Evolutionary conservation across 2,888 invertebrate species (phyloP).

Genomic region (Drosophila parthenogenetica): DNA sequence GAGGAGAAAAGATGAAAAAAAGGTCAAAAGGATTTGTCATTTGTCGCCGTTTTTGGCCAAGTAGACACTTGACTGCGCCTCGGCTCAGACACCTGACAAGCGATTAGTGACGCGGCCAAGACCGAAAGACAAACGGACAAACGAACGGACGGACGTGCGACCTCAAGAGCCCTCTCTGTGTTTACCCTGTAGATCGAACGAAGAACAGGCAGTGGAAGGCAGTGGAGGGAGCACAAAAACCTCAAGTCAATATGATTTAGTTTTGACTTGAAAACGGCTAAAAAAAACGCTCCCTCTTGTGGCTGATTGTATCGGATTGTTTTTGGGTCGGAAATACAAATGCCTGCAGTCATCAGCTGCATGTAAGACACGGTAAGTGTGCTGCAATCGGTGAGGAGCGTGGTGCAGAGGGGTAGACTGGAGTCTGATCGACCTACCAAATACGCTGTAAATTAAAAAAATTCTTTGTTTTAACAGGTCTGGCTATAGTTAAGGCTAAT

Average conservation of each 20-base stretch:
- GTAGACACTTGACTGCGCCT: slow-evolving; percentile 56
- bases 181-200: slow-evolving; percentile 6
- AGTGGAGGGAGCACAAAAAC: not conserved
- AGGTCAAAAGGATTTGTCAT: slow-evolving; percentile 49
- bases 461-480: not conserved
- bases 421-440: not conserved
- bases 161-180: not conserved
- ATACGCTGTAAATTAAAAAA: not conserved
- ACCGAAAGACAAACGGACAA: slow-evolving; percentile 18
- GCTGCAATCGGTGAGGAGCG: not conserved
- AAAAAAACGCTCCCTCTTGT: slow-evolving; percentile 33
- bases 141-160: not conserved
- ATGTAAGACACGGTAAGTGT: slow-evolving; percentile 23
- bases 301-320: slow-evolving; percentile 50
- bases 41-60: slow-evolving; percentile 48
- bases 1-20: not conserved
- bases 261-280: slow-evolving; percentile 51
- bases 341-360: slow-evolving; percentile 72
- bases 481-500: no score
- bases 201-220: not conserved
- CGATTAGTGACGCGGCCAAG: slow-evolving; percentile 50
- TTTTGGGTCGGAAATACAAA: slow-evolving; percentile 66
- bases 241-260: slow-evolving; percentile 63
- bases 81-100: slow-evolving; percentile 60
- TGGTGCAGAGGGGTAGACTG: not conserved